These are phyloP conservation scores for Esperia sulphurella DNA, from an alignment of 2,888 invertebrate species.

Conservation along the genomic window DNA sequence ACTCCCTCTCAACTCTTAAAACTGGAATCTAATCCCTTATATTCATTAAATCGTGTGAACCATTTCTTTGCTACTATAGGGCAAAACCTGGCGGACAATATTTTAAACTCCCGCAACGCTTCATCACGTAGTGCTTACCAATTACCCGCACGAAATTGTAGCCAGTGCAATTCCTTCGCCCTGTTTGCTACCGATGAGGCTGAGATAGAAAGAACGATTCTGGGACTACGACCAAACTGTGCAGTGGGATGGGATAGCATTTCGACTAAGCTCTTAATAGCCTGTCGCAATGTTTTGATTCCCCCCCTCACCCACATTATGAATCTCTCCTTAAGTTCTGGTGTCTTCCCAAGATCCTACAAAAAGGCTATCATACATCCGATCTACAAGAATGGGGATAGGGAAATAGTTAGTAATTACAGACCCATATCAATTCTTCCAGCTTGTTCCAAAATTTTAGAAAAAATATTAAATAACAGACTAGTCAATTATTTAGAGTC, in stretches of 20 bases:
- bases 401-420: constrained; percentile 8
- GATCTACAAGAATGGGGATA: constrained; percentile 11
- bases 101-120: neutral
- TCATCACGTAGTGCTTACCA: neutral
- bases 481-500: neutral
- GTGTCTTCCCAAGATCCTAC: constrained; percentile 8
- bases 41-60: neutral
- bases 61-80: neutral
- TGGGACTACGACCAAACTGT: neutral
- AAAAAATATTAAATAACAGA: constrained; percentile 12
- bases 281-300: neutral
- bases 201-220: neutral
- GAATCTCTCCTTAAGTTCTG: constrained; percentile 3
- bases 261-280: neutral
- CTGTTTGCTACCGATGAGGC: neutral
- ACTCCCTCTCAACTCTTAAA: neutral
- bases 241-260: neutral
- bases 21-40: neutral
- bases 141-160: too few species aligned
- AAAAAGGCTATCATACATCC: constrained; percentile 10
- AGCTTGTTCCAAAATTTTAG: constrained; percentile 12
- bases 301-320: constrained; percentile 3
- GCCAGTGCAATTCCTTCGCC: neutral
- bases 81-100: neutral
- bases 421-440: constrained; percentile 11